A percentile compares a stretch with the other conserved stretches of the same genome.
These are phyloP conservation scores for Chrysopilus asiliformis DNA, from an alignment of 2,888 invertebrate genomes.

Conservation along the genomic window DNA sequence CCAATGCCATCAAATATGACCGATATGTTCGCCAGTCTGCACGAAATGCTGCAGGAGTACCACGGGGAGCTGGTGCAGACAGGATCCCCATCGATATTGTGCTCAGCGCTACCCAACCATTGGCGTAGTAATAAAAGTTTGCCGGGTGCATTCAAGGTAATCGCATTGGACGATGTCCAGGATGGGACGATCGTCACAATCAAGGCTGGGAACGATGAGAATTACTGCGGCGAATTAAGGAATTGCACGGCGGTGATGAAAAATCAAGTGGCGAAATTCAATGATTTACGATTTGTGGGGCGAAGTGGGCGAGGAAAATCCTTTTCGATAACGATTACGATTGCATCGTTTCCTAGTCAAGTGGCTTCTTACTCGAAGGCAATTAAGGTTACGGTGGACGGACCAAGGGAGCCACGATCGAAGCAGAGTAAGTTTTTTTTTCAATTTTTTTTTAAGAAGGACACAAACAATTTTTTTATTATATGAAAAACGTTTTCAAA, in stretches of 20 bases:
- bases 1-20: constrained; percentile 48
- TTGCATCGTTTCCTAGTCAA: constrained; percentile 51
- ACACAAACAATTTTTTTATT: no score
- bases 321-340: constrained; percentile 89
- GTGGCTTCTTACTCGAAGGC: constrained; percentile 90
- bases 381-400: constrained; percentile 99
- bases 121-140: constrained; percentile 97
- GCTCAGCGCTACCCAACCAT: constrained; percentile 85
- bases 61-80: constrained; percentile 91
- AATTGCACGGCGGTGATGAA: constrained; percentile 93
- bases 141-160: constrained; percentile 92
- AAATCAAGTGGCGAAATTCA: constrained; percentile 96
- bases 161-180: constrained; percentile 80
- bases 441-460: not conserved
- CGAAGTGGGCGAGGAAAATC: constrained; percentile 94
- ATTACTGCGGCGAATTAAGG: constrained; percentile 86
- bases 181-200: constrained; percentile 92
- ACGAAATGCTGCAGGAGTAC: constrained; percentile 71
- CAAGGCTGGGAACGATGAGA: constrained; percentile 95
- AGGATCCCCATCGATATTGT: constrained; percentile 89
- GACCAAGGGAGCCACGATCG: constrained; percentile 92
- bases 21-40: constrained; percentile 60
- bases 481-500: no score
- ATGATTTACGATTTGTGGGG: constrained; percentile 95
- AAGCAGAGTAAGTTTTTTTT: constrained; percentile 77